Base-by-base conservation (phyloP, 1,140 invertebrate genomes). In the roundworm (Caenorhabditis elegans) region DNA sequence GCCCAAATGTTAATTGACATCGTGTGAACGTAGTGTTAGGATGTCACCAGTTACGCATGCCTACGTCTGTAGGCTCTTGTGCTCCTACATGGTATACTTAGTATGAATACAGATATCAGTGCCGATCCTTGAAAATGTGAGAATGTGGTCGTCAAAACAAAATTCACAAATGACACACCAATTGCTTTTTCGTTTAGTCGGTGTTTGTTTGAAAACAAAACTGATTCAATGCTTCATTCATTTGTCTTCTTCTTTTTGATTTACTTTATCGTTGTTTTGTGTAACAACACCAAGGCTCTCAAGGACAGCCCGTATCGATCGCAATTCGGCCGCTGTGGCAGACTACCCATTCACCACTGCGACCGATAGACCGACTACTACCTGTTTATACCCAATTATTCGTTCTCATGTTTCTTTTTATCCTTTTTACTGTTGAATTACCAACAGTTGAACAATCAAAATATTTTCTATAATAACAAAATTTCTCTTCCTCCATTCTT, bases 181-280 rank as follows among this genome's bases (percentile, higher is more conserved):
- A 26, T 70, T 70, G 60, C 53, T 31, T 34, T 34, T 15, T n/a
- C 17, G 28, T 6, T 34, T 15, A 43, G 39, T 43, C 39, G 13
- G 28, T 39, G 60, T 70, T 70, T 39, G 22, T 43, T 70, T 70
- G 60, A 39, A 22, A 39, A 34, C 13, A 31, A 10, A 17, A 70
- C 60, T 39, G 60, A 70, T 70, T 70, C 60, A 39, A 39, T 70
- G 60, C 31, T 70, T 70, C 60, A 39, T 70, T 39, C 60, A 70
- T 39, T 70, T 28, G 11, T 70, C 60, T 70, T 43, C 60, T 10
- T 70, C 26, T 13, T 39, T 39, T 5, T 8, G 39, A 43, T 31
- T 39, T 70, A 31, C 43, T 70, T 70, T 28, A n/a, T n/a, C n/a
- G n/a, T n/a, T n/a, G 11, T 70, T 70, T 70, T 70, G 60, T 70